Conservation (phyloP, 2,113 vertebrate species). For the Hippolais icterina region DNA sequence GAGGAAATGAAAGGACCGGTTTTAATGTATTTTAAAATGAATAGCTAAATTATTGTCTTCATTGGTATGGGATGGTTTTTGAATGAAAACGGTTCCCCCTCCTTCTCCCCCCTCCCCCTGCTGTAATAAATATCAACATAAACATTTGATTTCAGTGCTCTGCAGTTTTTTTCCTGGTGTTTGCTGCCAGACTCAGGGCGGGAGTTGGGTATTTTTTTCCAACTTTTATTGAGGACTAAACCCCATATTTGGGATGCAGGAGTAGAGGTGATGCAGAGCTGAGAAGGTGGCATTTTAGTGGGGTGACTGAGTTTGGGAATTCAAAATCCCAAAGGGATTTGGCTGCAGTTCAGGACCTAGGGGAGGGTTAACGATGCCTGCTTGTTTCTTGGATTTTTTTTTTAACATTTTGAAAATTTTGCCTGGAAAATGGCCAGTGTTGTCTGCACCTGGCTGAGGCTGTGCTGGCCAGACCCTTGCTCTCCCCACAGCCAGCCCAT, state of each 20-base stretch:
- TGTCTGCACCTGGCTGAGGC: rapidly evolving
- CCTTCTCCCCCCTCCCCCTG: slow-evolving; percentile 3
- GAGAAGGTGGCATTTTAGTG: background rate
- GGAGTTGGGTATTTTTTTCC: background rate
- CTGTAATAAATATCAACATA: slow-evolving; percentile 79
- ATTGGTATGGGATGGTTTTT: slow-evolving; percentile 71
- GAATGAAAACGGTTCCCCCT: slow-evolving; percentile 62
- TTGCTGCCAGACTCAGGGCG: background rate
- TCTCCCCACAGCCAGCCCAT: background rate
- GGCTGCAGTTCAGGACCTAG: background rate
- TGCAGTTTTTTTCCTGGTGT: slow-evolving; percentile 50
- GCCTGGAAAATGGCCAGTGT: background rate
- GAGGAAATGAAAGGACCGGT: slow-evolving; percentile 80
- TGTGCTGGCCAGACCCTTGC: rapidly evolving
- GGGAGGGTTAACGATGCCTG: rapidly evolving
- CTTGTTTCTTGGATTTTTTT: background rate
- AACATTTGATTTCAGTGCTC: slow-evolving; percentile 56
- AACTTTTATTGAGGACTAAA: background rate
- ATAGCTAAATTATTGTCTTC: slow-evolving; percentile 85
- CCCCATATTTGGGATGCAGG: background rate
- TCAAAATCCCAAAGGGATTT: background rate
- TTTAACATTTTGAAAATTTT: background rate
- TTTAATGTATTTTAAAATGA: slow-evolving; percentile 86
- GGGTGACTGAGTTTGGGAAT: background rate
- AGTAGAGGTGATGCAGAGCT: background rate